phyloP scores from a whole-genome alignment of 1,140 invertebrate species.

The Tribolium madens region DNA sequence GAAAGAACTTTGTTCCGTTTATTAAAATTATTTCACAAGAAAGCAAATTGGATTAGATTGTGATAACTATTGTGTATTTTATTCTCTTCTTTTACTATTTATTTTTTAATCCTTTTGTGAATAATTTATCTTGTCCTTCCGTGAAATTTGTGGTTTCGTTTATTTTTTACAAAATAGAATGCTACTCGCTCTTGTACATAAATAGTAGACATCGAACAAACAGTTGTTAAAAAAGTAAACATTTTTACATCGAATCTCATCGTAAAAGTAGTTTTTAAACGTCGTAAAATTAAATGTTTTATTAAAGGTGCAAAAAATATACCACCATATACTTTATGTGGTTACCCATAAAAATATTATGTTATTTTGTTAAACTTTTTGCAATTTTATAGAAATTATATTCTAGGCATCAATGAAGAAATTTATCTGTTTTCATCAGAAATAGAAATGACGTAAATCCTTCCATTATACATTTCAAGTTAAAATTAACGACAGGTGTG shows the following conservation, averaged over 20 bases:
- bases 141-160: neutral
- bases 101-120: neutral
- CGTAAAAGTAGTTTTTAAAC: slow-evolving; percentile 23
- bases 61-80: neutral
- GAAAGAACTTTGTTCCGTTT: neutral
- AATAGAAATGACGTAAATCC: neutral
- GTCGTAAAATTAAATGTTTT: neutral
- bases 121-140: neutral
- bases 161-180: too few relatives aligned
- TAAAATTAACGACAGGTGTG: neutral
- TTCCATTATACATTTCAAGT: neutral
- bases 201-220: neutral
- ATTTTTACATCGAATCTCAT: neutral
- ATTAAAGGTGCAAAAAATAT: neutral
- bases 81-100: neutral
- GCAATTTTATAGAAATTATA: neutral
- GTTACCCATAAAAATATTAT: neutral
- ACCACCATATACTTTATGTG: neutral
- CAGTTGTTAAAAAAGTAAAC: slow-evolving; percentile 7
- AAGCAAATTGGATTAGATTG: neutral
- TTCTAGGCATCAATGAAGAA: neutral
- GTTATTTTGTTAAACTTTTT: neutral
- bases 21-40: neutral
- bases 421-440: neutral
- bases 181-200: too few relatives aligned